These are phyloP conservation scores for Platorchestia sp. DNA, from an alignment of 1,140 invertebrate species.

Conservation along the genomic window DNA sequence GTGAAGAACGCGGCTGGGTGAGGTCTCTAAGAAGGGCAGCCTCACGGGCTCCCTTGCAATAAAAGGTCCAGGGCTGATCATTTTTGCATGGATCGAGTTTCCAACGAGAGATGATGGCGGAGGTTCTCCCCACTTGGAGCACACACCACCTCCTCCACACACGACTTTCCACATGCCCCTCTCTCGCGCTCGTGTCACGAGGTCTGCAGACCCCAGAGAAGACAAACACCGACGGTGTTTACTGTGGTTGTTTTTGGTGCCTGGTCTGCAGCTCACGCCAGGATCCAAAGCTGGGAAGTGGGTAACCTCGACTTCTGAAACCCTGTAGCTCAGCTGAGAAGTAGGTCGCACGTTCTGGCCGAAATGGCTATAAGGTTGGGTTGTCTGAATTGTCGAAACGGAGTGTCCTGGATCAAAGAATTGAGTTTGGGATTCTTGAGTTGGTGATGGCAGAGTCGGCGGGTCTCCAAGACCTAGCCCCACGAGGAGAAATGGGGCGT, in stretches of 20 bases:
- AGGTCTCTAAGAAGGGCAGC: slow-evolving; percentile 13
- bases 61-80: slow-evolving; percentile 39
- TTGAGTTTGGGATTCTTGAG: neutral
- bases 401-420: neutral
- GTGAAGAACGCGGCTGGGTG: neutral
- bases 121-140: slow-evolving; percentile 46
- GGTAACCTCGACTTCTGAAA: neutral
- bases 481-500: slow-evolving; percentile 40
- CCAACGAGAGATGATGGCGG: slow-evolving; percentile 10
- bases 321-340: neutral
- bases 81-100: slow-evolving; percentile 10
- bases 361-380: neutral
- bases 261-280: neutral
- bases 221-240: neutral
- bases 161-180: slow-evolving; percentile 33
- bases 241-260: neutral
- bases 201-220: neutral
- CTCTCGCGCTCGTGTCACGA: neutral
- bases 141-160: slow-evolving; percentile 2
- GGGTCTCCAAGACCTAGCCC: slow-evolving; percentile 38
- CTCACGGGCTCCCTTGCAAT: slow-evolving; percentile 35
- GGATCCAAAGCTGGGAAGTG: neutral
- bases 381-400: neutral
- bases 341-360: neutral
- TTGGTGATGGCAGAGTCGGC: neutral